A percentile compares a stretch with the other conserved stretches of the same genome.
phyloP scores from a whole-genome alignment of 2,113 vertebrate genomes.

The Marmota monax region DNA sequence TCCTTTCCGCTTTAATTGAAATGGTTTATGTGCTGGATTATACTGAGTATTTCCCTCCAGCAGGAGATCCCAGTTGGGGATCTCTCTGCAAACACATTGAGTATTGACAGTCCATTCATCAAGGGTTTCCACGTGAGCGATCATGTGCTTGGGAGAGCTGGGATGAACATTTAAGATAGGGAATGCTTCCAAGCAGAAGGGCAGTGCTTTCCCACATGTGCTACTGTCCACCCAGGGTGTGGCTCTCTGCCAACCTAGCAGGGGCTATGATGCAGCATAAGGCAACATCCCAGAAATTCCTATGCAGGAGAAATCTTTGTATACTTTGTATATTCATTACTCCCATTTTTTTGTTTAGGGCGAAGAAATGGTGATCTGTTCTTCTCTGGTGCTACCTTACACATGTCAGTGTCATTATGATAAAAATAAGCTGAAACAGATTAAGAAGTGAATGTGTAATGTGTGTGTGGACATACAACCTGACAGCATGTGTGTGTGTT shows the following conservation, averaged over 20 bases:
- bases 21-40: conserved; percentile 56
- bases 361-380: neutral
- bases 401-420: neutral
- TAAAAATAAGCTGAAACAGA: conserved; percentile 40
- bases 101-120: conserved; percentile 59
- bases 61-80: conserved; percentile 70
- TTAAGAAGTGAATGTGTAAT: neutral
- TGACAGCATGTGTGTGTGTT: neutral
- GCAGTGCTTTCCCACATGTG: neutral
- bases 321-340: neutral
- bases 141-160: neutral
- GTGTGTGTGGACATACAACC: neutral
- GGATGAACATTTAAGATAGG: neutral
- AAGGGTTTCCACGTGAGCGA: neutral
- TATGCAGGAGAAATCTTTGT: neutral
- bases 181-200: neutral
- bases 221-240: neutral
- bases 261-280: neutral
- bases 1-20: conserved; percentile 75
- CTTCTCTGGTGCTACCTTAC: neutral
- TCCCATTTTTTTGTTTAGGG: neutral
- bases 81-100: conserved; percentile 73
- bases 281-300: neutral
- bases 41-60: conserved; percentile 71
- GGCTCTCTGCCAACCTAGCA: neutral